These are phyloP conservation scores for Mormyrus hasselquistii DNA, from an alignment of 2,797 vertebrate genomes.

Conservation along the genomic window DNA sequence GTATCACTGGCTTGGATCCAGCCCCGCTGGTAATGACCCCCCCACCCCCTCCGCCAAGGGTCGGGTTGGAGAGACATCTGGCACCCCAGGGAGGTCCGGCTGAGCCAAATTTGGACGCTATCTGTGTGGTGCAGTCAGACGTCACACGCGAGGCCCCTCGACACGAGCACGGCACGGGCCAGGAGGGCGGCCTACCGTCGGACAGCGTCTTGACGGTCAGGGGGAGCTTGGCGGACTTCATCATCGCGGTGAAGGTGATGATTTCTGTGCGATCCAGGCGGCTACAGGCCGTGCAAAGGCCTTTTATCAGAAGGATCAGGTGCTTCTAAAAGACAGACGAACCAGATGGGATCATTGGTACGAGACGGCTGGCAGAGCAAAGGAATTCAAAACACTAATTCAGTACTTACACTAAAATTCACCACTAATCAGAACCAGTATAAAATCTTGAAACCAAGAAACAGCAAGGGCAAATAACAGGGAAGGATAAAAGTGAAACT, in stretches of 20 bases:
- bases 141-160: neutral
- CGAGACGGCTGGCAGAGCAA: neutral
- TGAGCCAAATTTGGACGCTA: neutral
- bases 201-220: constrained; percentile 97
- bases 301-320: constrained; percentile 96
- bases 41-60: neutral
- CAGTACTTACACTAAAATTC: neutral
- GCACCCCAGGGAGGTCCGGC: neutral
- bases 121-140: neutral
- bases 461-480: neutral
- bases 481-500: neutral
- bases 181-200: constrained; percentile 69
- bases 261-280: constrained; percentile 95
- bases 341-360: neutral
- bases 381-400: neutral
- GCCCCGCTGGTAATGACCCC: neutral
- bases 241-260: constrained; percentile 98
- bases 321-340: constrained; percentile 72
- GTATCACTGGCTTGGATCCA: neutral
- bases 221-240: constrained; percentile 98
- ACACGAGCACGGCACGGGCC: neutral
- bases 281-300: constrained; percentile 94
- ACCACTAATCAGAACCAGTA: neutral
- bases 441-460: neutral
- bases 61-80: neutral